These are phyloP conservation scores for Aphelocoma coerulescens DNA, from an alignment of 2,113 vertebrate genomes.

Conservation along the genomic window DNA sequence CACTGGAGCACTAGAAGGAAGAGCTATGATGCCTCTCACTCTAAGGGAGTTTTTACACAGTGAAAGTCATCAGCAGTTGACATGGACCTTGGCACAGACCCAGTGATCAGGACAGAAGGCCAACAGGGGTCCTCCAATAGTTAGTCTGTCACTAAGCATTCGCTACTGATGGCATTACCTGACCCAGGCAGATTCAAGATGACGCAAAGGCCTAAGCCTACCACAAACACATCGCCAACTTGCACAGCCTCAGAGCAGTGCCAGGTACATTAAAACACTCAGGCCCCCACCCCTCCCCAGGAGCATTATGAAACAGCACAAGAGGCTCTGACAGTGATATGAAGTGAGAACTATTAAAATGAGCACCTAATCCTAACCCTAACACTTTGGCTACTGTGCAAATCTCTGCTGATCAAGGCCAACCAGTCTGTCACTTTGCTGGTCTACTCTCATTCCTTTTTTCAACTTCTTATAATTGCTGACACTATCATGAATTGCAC, in stretches of 20 bases:
- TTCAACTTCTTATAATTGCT: neutral
- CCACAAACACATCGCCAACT: neutral
- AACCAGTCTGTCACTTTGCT: neutral
- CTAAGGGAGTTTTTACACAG: neutral
- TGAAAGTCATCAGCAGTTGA: neutral
- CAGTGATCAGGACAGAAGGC: neutral
- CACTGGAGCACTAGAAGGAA: neutral
- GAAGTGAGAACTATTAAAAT: neutral
- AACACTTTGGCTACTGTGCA: neutral
- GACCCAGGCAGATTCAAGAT: neutral
- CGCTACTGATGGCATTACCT: neutral
- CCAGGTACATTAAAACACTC: neutral
- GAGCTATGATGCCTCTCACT: neutral
- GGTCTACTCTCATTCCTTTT: neutral
- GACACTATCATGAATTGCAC: neutral
- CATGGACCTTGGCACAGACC: neutral
- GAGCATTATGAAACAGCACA: neutral
- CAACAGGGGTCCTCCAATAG: neutral
- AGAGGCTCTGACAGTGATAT: neutral
- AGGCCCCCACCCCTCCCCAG: neutral
- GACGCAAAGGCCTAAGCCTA: neutral
- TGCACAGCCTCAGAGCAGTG: neutral
- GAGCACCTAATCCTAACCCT: neutral
- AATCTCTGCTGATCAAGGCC: neutral
- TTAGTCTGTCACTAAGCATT: neutral